These are phyloP conservation scores for Huso huso DNA, from an alignment of 2,797 vertebrate species.

Conservation along the genomic window DNA sequence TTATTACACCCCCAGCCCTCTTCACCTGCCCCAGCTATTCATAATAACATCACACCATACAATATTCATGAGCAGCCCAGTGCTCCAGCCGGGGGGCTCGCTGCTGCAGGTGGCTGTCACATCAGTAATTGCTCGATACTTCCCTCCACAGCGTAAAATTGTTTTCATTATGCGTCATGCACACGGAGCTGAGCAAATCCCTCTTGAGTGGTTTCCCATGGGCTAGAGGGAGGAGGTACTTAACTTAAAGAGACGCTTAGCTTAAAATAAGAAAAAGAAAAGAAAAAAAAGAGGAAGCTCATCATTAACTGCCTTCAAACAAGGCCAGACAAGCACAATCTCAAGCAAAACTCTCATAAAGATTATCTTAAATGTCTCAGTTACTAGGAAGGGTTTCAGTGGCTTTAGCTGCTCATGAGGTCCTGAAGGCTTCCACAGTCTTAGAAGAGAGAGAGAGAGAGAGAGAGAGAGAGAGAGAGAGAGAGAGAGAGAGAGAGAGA, in stretches of 20 bases:
- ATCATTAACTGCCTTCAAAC: constrained; percentile 92
- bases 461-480: constrained; percentile 23
- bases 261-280: constrained; percentile 64
- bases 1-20: constrained; percentile 83
- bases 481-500: constrained; percentile 71
- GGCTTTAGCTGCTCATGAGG: constrained; percentile 73
- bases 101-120: constrained; percentile 99
- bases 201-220: constrained; percentile 92
- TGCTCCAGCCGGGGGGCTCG: constrained; percentile 63
- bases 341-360: constrained; percentile 74
- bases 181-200: constrained; percentile 91
- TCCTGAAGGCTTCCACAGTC: constrained; percentile 79
- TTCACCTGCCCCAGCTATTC: constrained; percentile 93
- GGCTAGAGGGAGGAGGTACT: constrained; percentile 89
- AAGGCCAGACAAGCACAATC: constrained; percentile 79
- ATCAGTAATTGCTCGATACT: constrained; percentile 97
- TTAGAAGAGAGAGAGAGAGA: constrained; percentile 27
- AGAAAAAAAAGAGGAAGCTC: constrained; percentile 73
- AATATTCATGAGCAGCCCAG: constrained; percentile 92
- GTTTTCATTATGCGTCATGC: constrained; percentile 99
- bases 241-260: constrained; percentile 96
- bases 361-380: constrained; percentile 94
- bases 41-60: constrained; percentile 95
- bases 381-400: constrained; percentile 76
- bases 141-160: constrained; percentile 97